Evolutionary conservation across 1,140 invertebrate species (phyloP), one percentile per base, ranked within the genome.

Genomic region (Drosophila sucinea): DNA sequence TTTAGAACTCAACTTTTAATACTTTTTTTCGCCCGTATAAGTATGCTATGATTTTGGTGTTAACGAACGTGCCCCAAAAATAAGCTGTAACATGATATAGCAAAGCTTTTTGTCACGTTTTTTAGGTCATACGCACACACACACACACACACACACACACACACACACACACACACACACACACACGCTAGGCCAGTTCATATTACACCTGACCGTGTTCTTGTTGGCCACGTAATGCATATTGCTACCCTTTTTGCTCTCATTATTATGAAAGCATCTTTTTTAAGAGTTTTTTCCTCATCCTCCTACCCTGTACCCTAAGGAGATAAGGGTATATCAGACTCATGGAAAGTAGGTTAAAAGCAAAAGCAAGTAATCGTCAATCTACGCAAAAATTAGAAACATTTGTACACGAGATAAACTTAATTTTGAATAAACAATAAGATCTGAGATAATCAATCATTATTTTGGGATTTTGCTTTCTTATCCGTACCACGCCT

Each of bases 1-100:
- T 75, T 82, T 70, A 76, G 60, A 77, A 71, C 23, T 56, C 58
- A 77, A 64, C 61, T 29, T 63, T 41, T 27, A 51, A 11, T 51
- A 10, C 6, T 8, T 51, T 10, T 10, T 3, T 27, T 27, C 10
- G 7, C 44, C 44, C 44, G 3, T 27, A 51, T 51, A 51, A 47
- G 44, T 47, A 47, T 47, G 44, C 44, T 47, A 47, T 47, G 23
- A 47, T 47, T 47, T n/a, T 47, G 2, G 17, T 25, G 6, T 8
- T 38, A 25, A 47, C 7, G 6, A 25, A 47, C 17, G 25, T 51
- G 23, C 2, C 44, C 5, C 2, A 51, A 25, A 51, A 27, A 27
- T 0, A 51, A 25, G 44, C 44, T 8, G 23, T 51, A 10, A 10
- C 6, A 25, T 51, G 8, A 51, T 7, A 1, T 51, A 27, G 7